Conservation (phyloP, 2,888 invertebrate genomes). For the Clitarchus hookeri region DNA sequence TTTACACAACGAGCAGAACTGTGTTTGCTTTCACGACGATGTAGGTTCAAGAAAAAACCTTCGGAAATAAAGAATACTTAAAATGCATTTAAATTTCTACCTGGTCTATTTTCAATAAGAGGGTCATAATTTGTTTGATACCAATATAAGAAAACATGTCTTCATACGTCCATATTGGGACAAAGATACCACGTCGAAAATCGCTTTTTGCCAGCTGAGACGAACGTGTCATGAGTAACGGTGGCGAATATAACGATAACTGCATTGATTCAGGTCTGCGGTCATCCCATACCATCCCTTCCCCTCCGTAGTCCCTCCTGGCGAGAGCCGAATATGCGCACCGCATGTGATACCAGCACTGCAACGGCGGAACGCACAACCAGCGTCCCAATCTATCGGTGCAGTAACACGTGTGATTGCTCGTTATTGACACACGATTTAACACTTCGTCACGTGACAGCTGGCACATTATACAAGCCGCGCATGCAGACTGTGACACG, state of each 20-base stretch:
- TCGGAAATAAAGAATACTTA: no score
- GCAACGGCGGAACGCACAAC: neutral
- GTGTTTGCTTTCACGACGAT: no score
- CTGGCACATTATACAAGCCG: conserved; percentile 34
- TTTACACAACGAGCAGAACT: no score
- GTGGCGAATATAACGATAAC: neutral
- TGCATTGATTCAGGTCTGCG: neutral
- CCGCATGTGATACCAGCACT: neutral
- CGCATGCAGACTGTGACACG: neutral
- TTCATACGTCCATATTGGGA: no score
- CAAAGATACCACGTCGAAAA: no score
- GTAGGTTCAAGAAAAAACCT: no score
- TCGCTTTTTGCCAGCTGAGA: neutral
- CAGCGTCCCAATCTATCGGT: conserved; percentile 31
- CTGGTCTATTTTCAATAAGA: no score
- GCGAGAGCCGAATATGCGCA: neutral
- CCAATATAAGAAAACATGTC: no score
- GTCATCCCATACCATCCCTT: neutral
- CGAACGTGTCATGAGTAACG: neutral
- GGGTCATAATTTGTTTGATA: no score
- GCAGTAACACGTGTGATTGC: conserved; percentile 40
- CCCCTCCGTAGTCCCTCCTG: neutral
- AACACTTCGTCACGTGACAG: conserved; percentile 41
- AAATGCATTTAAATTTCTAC: no score
- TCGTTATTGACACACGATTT: conserved; percentile 42